Base-by-base conservation (phyloP, 2,888 invertebrate species). In the Diabrotica balteata region DNA sequence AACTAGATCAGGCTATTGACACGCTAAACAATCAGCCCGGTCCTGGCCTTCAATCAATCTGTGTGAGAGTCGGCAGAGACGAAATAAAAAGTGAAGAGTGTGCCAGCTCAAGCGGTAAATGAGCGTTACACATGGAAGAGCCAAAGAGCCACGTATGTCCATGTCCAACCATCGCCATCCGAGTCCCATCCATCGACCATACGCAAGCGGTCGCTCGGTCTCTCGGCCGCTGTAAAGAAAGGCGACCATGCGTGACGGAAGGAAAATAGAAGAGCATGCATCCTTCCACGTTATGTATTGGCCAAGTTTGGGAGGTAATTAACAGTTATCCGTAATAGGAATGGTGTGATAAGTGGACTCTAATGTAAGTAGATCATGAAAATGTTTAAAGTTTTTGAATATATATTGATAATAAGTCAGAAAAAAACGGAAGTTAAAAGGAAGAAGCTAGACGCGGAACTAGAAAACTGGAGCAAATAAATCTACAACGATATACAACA, bases 71-170 rank as follows among this genome's bases (percentile, higher is more conserved):
- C 66, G 65, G 60, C 44, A 58, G 49, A 47, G 53, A 66, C 59
- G 69, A 67, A 66, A 44, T 11, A 55, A 55, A 57, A 67, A 66
- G 60, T 68, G 62, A 17, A 57, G 55, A 55, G 54, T 70, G 70
- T 69, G 74, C 68, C 67, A 74, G 75, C 71, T 79, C 76, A 78
- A 80, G 78, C 80, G 80, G 78, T 78, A 80, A 80, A 80, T 80
- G 79, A 77, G 77, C 80, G 81, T 81, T 76, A 80, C 81, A 80
- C 80, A 80, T 79, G 78, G 77, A 69, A 76, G 77, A 75, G 67
- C 77, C 77, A 77, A 69, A 76, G 77, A 75, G 67, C 78, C 77
- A 77, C 77, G 75, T 80, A 75, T 75, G 72, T 67, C 71, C 73
- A 71, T 54, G 62, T 57, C 55, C 55, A 57, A 57, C 55, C 55